Base-by-base conservation (phyloP, 2,113 vertebrate genomes). In the Hystrix brachyura region DNA sequence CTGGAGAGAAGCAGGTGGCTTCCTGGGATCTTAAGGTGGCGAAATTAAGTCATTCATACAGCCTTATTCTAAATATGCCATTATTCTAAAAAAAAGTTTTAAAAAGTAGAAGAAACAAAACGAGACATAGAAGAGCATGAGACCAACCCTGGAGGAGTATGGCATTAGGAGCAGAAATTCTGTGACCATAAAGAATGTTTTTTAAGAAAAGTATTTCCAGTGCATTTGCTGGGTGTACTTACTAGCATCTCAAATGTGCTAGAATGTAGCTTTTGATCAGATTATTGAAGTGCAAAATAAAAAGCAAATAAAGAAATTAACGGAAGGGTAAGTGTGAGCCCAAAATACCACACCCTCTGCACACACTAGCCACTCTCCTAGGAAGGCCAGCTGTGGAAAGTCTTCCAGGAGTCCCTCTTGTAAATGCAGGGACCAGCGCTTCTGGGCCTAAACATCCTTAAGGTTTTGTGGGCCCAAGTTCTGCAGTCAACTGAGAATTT, bases 381-480 rank as follows among this genome's bases (percentile, higher is more conserved):
- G 46, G 46, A 64, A 55, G 19, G 17, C 5, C 4, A 11, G 12
- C 57, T 25, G 5, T 12, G 43, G 67, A 38, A 62, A 38, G 11
- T 67, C 76, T 80, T 90, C 9, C 3, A 1, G 59, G 79, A 69
- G 6, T 57, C 55, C 43, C 57, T 78, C 4, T 3, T 83, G 34
- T 29, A 72, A 59, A 71, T 8, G 4, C 34, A 80, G 81, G 51
- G 7, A 60, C 25, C 17, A 65, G 34, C 5, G 1, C 69, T 25
- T 12, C 9, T 21, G 1, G 0, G 18, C 10, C 21, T 19, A 43
- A 2, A 11, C 19, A 48, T 18, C 18, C 12, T 1, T 0, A 57
- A 55, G 11, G 10, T 34, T 65, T 71, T 46, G 17, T 34, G 23
- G 46, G 43, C 1, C 53, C 7, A 53, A 21, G 1, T 69, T 82